These are phyloP conservation scores for Perognathus longimembris DNA, from an alignment of 2,113 vertebrate genomes.

Conservation along the genomic window DNA sequence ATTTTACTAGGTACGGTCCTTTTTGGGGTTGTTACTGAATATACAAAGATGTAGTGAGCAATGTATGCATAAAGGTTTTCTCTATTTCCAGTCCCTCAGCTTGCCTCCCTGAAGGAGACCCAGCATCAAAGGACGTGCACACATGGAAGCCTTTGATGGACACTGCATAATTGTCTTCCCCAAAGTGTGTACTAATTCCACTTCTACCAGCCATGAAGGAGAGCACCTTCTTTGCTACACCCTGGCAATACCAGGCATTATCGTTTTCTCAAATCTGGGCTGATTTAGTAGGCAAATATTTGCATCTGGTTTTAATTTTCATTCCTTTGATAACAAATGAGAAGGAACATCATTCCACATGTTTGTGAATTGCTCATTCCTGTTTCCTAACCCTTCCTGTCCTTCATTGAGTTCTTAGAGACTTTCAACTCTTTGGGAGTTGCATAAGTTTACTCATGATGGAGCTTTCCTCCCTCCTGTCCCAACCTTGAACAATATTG, in stretches of 20 bases:
- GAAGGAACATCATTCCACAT: background rate
- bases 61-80: background rate
- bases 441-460: background rate
- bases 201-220: conserved; percentile 32
- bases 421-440: background rate
- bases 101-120: background rate
- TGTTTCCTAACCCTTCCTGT: background rate
- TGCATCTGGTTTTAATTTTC: conserved; percentile 39
- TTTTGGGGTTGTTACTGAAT: background rate
- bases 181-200: conserved; percentile 36
- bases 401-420: background rate
- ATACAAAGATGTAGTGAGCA: background rate
- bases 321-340: background rate
- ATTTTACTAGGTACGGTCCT: background rate
- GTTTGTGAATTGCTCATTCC: background rate
- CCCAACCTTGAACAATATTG: rapidly evolving
- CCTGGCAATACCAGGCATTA: background rate
- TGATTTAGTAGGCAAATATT: conserved; percentile 37
- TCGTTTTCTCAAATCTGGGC: conserved; percentile 53
- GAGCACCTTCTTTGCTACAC: background rate
- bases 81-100: background rate
- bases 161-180: conserved; percentile 35
- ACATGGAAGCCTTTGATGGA: background rate
- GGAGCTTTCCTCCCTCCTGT: background rate
- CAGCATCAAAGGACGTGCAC: background rate